Evolutionary conservation across 2,113 vertebrate species (phyloP), one percentile per base, ranked within the genome.

Genomic region (Xerus inauris): DNA sequence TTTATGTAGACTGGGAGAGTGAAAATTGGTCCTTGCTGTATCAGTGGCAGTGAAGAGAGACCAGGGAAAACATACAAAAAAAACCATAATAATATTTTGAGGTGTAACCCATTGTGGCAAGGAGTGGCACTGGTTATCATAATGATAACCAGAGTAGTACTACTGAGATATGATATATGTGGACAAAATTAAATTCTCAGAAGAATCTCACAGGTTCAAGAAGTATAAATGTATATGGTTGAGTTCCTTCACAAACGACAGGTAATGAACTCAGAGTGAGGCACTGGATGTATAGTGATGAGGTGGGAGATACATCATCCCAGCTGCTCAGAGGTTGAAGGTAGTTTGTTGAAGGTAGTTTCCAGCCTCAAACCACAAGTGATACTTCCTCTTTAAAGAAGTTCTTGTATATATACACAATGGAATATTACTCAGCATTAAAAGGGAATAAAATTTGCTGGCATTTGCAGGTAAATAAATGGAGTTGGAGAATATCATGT

Each of bases 331-430:
- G 7, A 64, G 51, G n/a, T 59, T 91, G 28, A 93, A 94, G 42
- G 17, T 20, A 96, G 14, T 57, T 75, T 95, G n/a, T 59, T 91
- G 28, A 93, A 94, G 42, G 17, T 20, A 96, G 14, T 57, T 75
- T 95, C 79, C 54, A 19, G 64, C 42, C 35, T 82, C 49, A 69
- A 47, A 64, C 1, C 3, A 17, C 24, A 65, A 80, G 72, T 62
- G 40, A 11, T 71, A 10, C 88, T 91, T 32, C 35, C 3, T 24
- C n/a, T 91, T 95, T 91, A 90, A 77, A 97, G n/a, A n/a, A n/a
- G n/a, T n/a, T n/a, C n/a, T n/a, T n/a, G n/a, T n/a, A n/a, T n/a
- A n/a, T n/a, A n/a, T n/a, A n/a, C n/a, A n/a, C n/a, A n/a, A n/a
- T n/a, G n/a, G n/a, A n/a, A n/a, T n/a, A n/a, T n/a, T n/a, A n/a